Evolutionary conservation across 2,888 invertebrate genomes (phyloP).

Genomic region (Thera britannica): DNA sequence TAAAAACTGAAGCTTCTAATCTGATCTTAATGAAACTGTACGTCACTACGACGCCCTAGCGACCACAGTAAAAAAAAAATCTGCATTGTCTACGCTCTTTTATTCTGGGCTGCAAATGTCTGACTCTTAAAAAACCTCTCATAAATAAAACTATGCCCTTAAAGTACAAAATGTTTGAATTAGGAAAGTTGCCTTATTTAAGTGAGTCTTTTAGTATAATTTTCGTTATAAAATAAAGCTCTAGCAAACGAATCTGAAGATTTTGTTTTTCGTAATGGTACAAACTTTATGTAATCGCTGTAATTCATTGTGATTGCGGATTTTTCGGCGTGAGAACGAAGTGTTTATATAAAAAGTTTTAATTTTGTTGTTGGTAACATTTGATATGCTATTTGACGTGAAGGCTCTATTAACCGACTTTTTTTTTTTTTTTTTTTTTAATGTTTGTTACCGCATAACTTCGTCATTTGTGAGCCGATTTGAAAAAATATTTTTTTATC

Average conservation of each 20-base stretch:
- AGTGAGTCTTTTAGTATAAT: constrained; percentile 7
- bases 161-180: neutral
- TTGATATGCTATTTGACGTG: neutral
- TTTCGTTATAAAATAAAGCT: constrained; percentile 25
- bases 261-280: constrained; percentile 17
- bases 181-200: neutral
- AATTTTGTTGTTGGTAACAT: constrained; percentile 4
- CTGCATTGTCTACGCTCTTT: neutral
- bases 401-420: too few species aligned
- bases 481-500: too few species aligned
- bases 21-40: too few species aligned
- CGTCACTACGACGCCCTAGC: too few species aligned
- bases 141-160: neutral
- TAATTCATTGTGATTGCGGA: constrained; percentile 31
- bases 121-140: neutral
- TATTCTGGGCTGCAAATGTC: neutral
- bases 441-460: too few species aligned
- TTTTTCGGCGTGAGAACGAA: constrained; percentile 19
- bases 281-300: constrained; percentile 32
- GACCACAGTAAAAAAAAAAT: too few species aligned
- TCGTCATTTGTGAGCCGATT: too few species aligned
- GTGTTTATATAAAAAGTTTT: constrained; percentile 40
- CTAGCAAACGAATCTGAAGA: constrained; percentile 34
- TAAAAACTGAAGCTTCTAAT: too few species aligned
- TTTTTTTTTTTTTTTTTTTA: too few species aligned